Conservation (phyloP, 2,888 invertebrate genomes). For the Apeira syringaria region DNA sequence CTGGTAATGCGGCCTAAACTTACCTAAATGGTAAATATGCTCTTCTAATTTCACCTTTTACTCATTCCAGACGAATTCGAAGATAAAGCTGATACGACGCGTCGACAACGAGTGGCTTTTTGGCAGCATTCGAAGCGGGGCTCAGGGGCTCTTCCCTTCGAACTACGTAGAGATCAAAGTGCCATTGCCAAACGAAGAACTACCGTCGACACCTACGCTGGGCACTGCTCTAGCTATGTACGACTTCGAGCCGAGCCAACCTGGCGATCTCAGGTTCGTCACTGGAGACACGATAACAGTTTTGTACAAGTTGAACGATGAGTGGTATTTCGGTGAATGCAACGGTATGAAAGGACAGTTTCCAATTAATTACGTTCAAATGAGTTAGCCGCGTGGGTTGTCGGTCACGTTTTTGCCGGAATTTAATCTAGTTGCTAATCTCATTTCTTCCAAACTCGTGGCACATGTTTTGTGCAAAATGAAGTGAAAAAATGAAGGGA, state of each 20-base stretch:
- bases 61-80: conserved; percentile 86
- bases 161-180: conserved; percentile 91
- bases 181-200: conserved; percentile 80
- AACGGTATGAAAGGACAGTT: conserved; percentile 89
- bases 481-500: too few relatives aligned
- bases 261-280: conserved; percentile 63
- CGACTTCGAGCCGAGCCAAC: conserved; percentile 86
- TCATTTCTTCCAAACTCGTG: too few relatives aligned
- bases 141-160: conserved; percentile 92
- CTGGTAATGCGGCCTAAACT: too few relatives aligned
- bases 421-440: too few relatives aligned
- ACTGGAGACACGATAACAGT: conserved; percentile 82
- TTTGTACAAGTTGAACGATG: conserved; percentile 87
- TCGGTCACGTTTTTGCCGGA: too few relatives aligned
- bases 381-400: conserved; percentile 47
- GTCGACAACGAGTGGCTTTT: conserved; percentile 92
- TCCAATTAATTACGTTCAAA: conserved; percentile 90
- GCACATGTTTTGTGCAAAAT: too few relatives aligned
- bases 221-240: conserved; percentile 86
- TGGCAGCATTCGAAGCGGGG: conserved; percentile 86
- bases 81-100: conserved; percentile 87
- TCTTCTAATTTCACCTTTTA: too few relatives aligned
- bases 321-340: conserved; percentile 91
- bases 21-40: too few relatives aligned
- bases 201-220: conserved; percentile 34